Conservation (phyloP, 2,888 invertebrate species). For the Lycocerus yunnanus region DNA sequence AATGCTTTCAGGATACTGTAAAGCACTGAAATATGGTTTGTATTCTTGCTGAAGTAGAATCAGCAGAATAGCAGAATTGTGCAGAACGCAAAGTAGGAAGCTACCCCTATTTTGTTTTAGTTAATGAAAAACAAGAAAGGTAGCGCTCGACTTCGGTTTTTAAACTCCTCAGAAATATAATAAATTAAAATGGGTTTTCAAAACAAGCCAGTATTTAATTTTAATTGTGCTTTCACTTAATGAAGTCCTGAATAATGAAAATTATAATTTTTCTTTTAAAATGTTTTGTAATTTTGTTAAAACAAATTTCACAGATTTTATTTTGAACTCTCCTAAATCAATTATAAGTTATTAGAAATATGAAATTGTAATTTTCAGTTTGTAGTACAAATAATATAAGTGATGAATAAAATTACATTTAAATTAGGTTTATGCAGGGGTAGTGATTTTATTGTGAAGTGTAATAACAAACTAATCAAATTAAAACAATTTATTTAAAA, state of each 20-base stretch:
- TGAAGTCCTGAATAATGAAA: background rate
- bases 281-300: background rate
- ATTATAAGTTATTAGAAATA: background rate
- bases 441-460: background rate
- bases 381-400: background rate
- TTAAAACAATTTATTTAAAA: background rate
- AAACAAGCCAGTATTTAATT: background rate
- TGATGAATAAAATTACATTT: background rate
- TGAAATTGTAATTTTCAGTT: background rate
- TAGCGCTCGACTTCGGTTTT: background rate
- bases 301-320: background rate
- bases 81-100: background rate
- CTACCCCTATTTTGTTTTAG: background rate
- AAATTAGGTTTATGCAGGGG: background rate
- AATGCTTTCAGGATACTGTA: background rate
- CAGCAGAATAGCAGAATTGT: too few species aligned
- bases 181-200: background rate
- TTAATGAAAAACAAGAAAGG: background rate
- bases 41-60: background rate
- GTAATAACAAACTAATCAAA: background rate
- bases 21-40: background rate
- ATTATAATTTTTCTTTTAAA: background rate
- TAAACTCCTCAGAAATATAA: background rate
- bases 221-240: background rate
- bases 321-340: background rate